phyloP scores from a whole-genome alignment of 1,140 invertebrate species.

The Drosophila obscura region DNA sequence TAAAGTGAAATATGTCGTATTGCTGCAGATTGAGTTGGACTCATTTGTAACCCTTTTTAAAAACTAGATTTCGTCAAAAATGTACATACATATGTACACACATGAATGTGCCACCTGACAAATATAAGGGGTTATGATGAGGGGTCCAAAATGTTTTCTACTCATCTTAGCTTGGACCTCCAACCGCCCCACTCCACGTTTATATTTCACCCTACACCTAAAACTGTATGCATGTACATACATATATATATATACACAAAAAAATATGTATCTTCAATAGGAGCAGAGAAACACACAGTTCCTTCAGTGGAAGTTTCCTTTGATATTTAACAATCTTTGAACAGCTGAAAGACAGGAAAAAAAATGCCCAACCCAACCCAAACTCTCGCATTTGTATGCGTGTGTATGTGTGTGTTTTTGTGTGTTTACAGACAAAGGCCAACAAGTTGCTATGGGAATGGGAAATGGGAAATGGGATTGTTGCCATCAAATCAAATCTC shows the following conservation, averaged over 20 bases:
- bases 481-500: constrained; percentile 44
- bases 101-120: no score
- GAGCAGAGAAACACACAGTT: constrained; percentile 46
- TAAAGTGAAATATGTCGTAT: no score
- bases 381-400: constrained; percentile 8
- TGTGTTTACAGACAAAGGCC: constrained; percentile 50
- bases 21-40: no score
- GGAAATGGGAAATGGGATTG: constrained; percentile 14
- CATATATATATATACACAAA: not conserved
- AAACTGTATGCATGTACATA: no score
- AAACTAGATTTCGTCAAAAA: no score
- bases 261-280: constrained; percentile 46
- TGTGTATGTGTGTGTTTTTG: constrained; percentile 16
- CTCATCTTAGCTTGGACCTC: no score
- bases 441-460: constrained; percentile 56
- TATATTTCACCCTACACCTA: no score
- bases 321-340: constrained; percentile 55
- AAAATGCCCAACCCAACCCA: constrained; percentile 29
- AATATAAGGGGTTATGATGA: no score
- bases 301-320: constrained; percentile 38
- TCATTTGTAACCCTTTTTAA: no score
- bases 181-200: no score
- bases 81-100: no score
- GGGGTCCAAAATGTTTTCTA: no score
- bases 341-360: constrained; percentile 53